Evolutionary conservation across 2,888 invertebrate species (phyloP).

Genomic region (Parapristionchus giblindavisi): DNA sequence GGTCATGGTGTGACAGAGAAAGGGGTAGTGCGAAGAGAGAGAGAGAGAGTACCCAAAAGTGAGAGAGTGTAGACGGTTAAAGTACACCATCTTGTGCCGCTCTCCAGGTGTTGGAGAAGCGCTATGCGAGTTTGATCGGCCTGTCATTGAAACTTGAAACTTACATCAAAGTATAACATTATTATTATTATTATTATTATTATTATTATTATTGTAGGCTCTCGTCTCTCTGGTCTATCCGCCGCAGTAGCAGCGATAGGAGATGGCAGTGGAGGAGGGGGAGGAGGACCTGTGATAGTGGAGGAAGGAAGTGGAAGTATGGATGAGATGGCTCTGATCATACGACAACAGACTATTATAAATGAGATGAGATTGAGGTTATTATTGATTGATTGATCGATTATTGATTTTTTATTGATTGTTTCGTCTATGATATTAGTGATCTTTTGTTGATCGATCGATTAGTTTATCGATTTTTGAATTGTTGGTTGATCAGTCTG

Average conservation of each 20-base stretch:
- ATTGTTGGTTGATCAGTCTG: too few species aligned
- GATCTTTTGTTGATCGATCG: background rate
- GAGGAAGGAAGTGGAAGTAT: constrained; percentile 39
- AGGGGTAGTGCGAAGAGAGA: too few species aligned
- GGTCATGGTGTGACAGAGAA: background rate
- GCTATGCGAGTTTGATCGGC: too few species aligned
- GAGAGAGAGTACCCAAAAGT: too few species aligned
- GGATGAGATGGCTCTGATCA: constrained; percentile 56
- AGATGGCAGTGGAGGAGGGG: constrained; percentile 12
- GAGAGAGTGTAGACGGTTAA: too few species aligned
- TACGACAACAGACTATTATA: constrained; percentile 57
- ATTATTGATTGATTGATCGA: constrained; percentile 1
- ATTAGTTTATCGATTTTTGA: too few species aligned
- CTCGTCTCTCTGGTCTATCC: background rate
- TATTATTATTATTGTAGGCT: too few species aligned
- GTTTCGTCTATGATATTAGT: background rate
- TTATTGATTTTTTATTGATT: constrained; percentile 13
- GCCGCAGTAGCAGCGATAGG: background rate
- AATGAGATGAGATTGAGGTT: constrained; percentile 45
- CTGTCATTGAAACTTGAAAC: too few species aligned
- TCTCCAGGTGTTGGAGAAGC: too few species aligned
- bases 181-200: too few species aligned
- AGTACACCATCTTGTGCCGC: too few species aligned
- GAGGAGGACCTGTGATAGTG: background rate
- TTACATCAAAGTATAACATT: too few species aligned